Percentiles rank a stretch among this genome's conserved stretches.
Conservation (phyloP, 2,888 invertebrate species). For the Zootermopsis nevadensis region DNA sequence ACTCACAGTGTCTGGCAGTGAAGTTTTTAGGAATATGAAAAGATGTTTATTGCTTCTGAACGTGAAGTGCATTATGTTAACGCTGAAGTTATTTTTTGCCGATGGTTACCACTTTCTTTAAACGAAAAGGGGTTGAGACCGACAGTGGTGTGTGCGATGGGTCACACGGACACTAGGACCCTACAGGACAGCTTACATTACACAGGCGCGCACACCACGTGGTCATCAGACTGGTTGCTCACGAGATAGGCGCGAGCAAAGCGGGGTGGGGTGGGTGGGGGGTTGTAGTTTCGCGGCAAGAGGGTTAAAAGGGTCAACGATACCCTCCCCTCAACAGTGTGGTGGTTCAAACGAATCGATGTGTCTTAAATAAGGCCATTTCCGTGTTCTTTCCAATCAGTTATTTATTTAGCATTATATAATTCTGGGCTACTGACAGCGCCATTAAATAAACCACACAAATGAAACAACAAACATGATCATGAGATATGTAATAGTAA, state of each 20-base stretch:
- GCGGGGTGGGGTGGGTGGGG: slow-evolving; percentile 9
- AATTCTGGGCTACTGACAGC: no score
- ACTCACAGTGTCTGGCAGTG: neutral
- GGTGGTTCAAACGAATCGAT: slow-evolving; percentile 20
- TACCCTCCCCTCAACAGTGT: slow-evolving; percentile 2
- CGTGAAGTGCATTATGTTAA: neutral
- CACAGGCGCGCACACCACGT: slow-evolving; percentile 31
- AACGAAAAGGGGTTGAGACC: neutral
- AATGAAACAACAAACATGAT: no score
- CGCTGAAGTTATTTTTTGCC: neutral
- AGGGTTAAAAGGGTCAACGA: slow-evolving; percentile 18
- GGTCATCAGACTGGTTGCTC: slow-evolving; percentile 39
- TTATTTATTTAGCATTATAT: no score
- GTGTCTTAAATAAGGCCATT: no score
- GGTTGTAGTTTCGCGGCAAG: neutral
- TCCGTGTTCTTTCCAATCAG: no score
- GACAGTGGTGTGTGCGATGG: neutral
- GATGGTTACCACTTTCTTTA: neutral
- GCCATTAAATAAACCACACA: no score
- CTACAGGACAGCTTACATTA: slow-evolving; percentile 17
- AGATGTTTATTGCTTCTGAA: neutral
- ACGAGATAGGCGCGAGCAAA: slow-evolving; percentile 1
- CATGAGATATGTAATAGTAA: no score
- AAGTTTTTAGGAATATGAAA: neutral
- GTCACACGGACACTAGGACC: neutral